A percentile compares a stretch with the other conserved stretches of the same genome.
Conservation (phyloP, 2,113 vertebrate species). For the Oriolus oriolus region DNA sequence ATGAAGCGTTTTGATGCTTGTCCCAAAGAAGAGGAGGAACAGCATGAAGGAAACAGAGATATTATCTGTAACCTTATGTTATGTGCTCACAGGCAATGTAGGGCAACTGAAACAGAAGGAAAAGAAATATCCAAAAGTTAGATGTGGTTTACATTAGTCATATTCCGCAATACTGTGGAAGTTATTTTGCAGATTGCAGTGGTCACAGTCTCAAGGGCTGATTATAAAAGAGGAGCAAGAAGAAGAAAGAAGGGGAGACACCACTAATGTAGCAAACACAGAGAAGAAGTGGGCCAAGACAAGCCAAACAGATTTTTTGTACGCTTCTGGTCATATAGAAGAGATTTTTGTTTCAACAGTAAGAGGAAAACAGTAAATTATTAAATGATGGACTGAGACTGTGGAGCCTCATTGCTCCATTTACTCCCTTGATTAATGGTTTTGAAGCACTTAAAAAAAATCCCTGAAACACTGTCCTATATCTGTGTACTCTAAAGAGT, state of each 20-base stretch:
- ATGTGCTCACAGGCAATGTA: background rate
- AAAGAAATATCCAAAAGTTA: background rate
- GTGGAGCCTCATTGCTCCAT: rapidly evolving
- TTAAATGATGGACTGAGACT: background rate
- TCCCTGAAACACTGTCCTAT: background rate
- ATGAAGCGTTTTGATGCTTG: background rate
- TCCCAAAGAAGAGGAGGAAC: background rate
- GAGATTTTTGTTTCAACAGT: background rate
- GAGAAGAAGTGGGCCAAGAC: background rate
- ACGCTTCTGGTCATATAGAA: background rate
- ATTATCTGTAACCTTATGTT: background rate
- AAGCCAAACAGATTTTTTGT: background rate
- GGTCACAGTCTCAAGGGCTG: rapidly evolving
- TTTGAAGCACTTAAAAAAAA: background rate
- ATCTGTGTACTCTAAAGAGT: background rate
- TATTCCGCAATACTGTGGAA: background rate
- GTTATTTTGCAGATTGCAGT: background rate
- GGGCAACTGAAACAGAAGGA: background rate
- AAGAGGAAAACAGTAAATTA: background rate
- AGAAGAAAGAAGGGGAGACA: background rate
- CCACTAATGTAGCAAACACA: background rate
- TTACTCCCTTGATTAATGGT: background rate
- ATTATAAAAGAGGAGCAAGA: background rate
- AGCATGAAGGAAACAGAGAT: background rate
- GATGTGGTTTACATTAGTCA: background rate